Base-by-base conservation (phyloP, 2,797 vertebrate species). In the Lycodopsis pacificus region DNA sequence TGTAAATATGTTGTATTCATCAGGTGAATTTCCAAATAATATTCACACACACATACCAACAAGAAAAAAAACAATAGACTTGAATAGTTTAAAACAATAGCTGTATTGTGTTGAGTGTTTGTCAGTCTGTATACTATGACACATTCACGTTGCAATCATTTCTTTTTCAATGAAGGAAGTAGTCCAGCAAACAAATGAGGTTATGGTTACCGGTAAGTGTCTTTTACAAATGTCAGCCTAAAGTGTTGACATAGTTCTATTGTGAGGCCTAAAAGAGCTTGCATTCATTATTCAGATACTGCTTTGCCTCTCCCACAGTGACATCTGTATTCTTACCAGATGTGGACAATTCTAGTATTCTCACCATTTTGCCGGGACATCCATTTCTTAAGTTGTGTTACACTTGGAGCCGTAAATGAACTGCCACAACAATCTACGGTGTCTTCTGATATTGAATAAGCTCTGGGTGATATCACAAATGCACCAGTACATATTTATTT, bases 141-240 rank as follows among this genome's bases (percentile, higher is more conserved):
- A 63, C 38, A 32, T 22, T 64, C 14, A 49, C 58, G 65, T 74
- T 73, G 48, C 53, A 65, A 53, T 64, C 53, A 79, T 76, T 80
- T 88, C 36, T 81, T 77, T 81, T 80, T 69, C 69, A 77, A 22
- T 62, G 58, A 66, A 46, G 80, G 73, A 86, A 79, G 56, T 69
- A 51, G 72, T 69, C 30, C 46, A 46, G 19, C 44, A 83, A 87
- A 84, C 66, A 85, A 75, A 80, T 63, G 77, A 65, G 32, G 32
- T 34, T 22, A 70, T 59, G 22, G 66, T 49, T 65, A n/a, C n/a
- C n/a, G n/a, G n/a, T n/a, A 4, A 27, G 74, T 69, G 78, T 59
- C 27, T 84, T 75, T 64, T 63, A 30, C 19, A 66, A 71, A 76
- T 79, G 27, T 65, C 53, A 51, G 46, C 42, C 36, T 51, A 4